Percentiles rank a stretch among this genome's conserved stretches.
phyloP scores from a whole-genome alignment of 2,888 invertebrate species.

The Amiota communis region DNA sequence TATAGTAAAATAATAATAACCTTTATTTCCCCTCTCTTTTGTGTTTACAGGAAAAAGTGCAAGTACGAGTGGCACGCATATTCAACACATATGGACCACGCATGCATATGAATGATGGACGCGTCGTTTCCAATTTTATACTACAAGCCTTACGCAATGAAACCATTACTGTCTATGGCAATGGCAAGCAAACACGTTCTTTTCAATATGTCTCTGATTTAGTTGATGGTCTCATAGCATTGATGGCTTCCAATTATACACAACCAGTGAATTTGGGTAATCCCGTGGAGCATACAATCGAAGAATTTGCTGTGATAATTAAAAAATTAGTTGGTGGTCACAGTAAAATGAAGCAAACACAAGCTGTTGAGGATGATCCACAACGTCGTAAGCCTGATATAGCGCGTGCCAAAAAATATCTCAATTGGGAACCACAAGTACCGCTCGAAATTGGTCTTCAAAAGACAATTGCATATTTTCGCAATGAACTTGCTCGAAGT shows the following conservation, averaged over 20 bases:
- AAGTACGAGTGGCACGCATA: slow-evolving; percentile 96
- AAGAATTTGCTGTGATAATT: slow-evolving; percentile 91
- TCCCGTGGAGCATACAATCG: slow-evolving; percentile 97
- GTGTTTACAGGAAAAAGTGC: slow-evolving; percentile 82
- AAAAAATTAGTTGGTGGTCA: slow-evolving; percentile 88
- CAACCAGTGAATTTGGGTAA: slow-evolving; percentile 97
- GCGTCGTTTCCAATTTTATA: slow-evolving; percentile 98
- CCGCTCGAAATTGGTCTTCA: slow-evolving; percentile 88
- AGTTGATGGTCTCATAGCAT: slow-evolving; percentile 91
- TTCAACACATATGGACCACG: slow-evolving; percentile 99
- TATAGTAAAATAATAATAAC: background rate
- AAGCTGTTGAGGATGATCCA: slow-evolving; percentile 96
- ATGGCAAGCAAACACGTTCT: slow-evolving; percentile 92
- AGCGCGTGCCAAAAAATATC: slow-evolving; percentile 84
- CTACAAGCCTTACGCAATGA: slow-evolving; percentile 95
- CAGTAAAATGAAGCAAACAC: slow-evolving; percentile 86
- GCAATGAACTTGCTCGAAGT: slow-evolving; percentile 83
- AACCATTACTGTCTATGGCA: slow-evolving; percentile 94
- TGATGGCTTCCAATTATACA: slow-evolving; percentile 96
- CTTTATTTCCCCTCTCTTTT: background rate
- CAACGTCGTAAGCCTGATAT: slow-evolving; percentile 96
- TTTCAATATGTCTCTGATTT: slow-evolving; percentile 99
- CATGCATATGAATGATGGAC: slow-evolving; percentile 99
- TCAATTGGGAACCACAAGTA: slow-evolving; percentile 95
- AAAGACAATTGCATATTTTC: slow-evolving; percentile 95